Conservation (phyloP, 2,797 vertebrate species). For the Pitangus sulphuratus region DNA sequence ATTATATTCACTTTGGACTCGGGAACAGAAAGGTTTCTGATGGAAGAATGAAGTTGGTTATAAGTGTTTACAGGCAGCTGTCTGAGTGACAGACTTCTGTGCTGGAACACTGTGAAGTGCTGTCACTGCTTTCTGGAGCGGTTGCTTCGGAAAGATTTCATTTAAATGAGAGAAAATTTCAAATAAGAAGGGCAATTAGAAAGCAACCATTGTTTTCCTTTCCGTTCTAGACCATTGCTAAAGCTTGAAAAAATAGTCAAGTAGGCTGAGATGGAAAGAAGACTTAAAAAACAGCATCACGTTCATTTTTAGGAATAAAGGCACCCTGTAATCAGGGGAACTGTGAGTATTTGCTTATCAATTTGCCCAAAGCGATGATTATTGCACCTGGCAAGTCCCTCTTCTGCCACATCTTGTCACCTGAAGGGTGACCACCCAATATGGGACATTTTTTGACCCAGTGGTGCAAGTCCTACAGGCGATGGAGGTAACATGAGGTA, state of each 20-base stretch:
- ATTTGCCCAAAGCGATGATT: background rate
- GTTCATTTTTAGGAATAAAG: background rate
- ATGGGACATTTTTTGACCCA: background rate
- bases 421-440: background rate
- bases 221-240: background rate
- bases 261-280: background rate
- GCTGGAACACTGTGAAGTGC: background rate
- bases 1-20: background rate
- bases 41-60: background rate
- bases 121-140: background rate
- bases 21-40: conserved; percentile 2
- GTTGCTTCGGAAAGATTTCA: background rate
- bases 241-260: background rate
- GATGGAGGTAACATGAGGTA: background rate
- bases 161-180: background rate
- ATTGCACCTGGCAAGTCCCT: background rate
- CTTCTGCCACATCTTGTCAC: background rate
- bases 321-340: background rate
- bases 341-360: background rate
- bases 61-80: background rate
- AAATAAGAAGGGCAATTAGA: background rate
- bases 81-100: conserved; percentile 8
- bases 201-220: background rate
- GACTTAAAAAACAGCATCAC: background rate
- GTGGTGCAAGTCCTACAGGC: background rate